Conservation (phyloP, 2,113 vertebrate genomes). For the Myxocyprinus asiaticus region DNA sequence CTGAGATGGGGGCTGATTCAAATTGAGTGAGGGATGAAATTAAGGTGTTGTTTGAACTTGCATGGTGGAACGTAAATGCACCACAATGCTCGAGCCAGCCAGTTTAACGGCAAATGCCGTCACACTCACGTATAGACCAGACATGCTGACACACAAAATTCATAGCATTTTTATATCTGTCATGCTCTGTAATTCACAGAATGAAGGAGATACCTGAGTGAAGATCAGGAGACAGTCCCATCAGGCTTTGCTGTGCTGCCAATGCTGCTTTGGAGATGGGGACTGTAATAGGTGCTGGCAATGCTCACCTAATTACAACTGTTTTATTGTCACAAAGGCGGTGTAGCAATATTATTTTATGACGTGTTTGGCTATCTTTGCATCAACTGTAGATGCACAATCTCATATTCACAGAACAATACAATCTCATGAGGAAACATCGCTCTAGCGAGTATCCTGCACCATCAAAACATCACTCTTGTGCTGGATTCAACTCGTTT, state of each 20-base stretch:
- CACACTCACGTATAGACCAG: conserved; percentile 14
- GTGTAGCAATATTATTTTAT: too few species aligned
- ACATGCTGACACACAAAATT: background rate
- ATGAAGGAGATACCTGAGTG: background rate
- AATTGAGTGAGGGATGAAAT: conserved; percentile 2
- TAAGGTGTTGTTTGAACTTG: conserved; percentile 54
- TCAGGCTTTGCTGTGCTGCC: conserved; percentile 22
- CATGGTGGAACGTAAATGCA: conserved; percentile 58
- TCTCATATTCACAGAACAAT: too few species aligned
- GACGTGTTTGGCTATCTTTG: too few species aligned
- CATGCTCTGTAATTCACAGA: conserved; percentile 25
- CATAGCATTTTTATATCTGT: conserved; percentile 8
- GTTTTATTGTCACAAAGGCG: too few species aligned
- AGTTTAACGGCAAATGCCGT: conserved; percentile 54
- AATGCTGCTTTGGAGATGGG: conserved; percentile 17
- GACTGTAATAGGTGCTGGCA: conserved; percentile 34
- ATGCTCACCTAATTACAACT: conserved; percentile 16
- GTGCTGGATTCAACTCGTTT: too few species aligned
- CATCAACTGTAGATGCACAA: too few species aligned
- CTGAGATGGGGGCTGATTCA: conserved; percentile 30
- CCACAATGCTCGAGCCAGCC: conserved; percentile 54
- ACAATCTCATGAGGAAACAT: too few species aligned
- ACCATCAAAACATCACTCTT: too few species aligned
- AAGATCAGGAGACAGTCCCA: conserved; percentile 19
- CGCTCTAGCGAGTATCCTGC: too few species aligned